Base-by-base conservation (phyloP, 2,888 invertebrate species). In the Arctia plantaginis region DNA sequence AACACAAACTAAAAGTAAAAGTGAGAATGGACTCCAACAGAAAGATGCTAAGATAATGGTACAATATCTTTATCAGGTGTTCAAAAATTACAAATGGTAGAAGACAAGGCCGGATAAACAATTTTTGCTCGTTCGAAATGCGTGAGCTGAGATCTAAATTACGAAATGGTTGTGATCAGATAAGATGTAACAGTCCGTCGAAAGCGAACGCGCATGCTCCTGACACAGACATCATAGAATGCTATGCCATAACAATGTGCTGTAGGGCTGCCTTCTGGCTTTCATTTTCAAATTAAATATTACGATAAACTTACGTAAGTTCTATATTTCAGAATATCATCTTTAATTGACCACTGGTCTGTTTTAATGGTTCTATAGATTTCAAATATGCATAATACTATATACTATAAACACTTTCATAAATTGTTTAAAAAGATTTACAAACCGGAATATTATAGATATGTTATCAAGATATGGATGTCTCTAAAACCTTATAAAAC, bases 101-200 rank as follows among this genome's bases (percentile, higher is more conserved):
- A 86, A 81, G 86, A 87, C 93, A 93, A 93, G 93, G 94, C 88
- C 91, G 90, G 84, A 86, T 64, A 81, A 90, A 89, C 89, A 90
- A 90, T 90, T 89, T 88, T 86, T 82, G 89, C 88, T 87, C 87
- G 83, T 80, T 83, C 83, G 81, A 87, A 89, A 92, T 91, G 90
- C 91, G 90, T 91, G 91, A 89, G 87, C 88, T 83, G 83, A 90
- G 88, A 87, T 89, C 88, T 84, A 80, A 87, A 87, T 94, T 94
- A 92, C 92, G 92, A 92, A 93, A 95, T 86, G 75, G 78, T 75
- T 84, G 72, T 75, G 90, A 94, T 94, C 94, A 92, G 94, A 95
- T 94, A 94, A 91, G 88, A 85, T 80, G 89, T 87, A 87, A 88
- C 86, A 82, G 86, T 85, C 84, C 86, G 85, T 88, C 88, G 92